These are phyloP conservation scores for Sturnus vulgaris DNA, from an alignment of 2,113 vertebrate genomes.

Conservation along the genomic window DNA sequence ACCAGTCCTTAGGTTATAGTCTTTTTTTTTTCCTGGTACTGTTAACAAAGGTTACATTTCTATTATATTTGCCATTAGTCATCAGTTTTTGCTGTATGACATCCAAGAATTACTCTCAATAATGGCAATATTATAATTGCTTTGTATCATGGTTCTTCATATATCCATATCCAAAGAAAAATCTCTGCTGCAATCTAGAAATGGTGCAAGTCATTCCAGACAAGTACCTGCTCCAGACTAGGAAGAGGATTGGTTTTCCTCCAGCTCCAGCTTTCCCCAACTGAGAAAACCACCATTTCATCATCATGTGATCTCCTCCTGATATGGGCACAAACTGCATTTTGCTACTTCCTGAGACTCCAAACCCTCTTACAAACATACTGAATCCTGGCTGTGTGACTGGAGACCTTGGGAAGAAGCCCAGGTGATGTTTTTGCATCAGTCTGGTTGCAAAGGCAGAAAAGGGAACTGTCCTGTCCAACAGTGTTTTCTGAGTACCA, in stretches of 20 bases:
- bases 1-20: background rate
- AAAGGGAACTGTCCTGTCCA: background rate
- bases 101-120: background rate
- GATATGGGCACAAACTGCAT: fast-evolving
- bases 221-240: background rate
- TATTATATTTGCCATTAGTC: background rate
- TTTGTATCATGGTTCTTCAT: background rate
- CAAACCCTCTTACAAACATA: background rate
- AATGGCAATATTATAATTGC: background rate
- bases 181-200: background rate
- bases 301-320: background rate
- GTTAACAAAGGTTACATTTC: background rate
- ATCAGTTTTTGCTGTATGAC: background rate
- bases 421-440: background rate
- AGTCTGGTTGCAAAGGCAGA: background rate
- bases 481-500: background rate
- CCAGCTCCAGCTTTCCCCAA: background rate
- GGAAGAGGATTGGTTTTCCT: background rate
- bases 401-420: background rate
- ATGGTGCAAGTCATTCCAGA: background rate
- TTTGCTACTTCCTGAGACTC: background rate
- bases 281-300: background rate
- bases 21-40: background rate
- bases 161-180: background rate
- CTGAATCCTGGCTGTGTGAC: background rate